Conservation (phyloP, 1,140 invertebrate species). For the Eupristina koningsbergeri region DNA sequence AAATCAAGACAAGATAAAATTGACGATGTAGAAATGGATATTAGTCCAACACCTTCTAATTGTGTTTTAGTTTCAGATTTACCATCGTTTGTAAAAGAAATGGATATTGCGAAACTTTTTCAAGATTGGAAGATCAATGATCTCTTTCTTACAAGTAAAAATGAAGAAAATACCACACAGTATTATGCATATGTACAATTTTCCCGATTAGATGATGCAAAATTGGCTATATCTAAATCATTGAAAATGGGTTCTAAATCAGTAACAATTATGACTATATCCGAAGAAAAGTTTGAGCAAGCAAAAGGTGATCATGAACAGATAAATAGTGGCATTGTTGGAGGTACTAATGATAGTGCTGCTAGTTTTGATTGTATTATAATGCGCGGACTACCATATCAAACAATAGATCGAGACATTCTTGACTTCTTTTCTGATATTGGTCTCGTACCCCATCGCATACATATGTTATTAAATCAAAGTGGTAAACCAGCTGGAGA, state of each 20-base stretch:
- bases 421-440: conserved; percentile 86
- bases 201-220: conserved; percentile 79
- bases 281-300: conserved; percentile 73
- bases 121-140: conserved; percentile 79
- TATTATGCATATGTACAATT: conserved; percentile 84
- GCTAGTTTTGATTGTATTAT: conserved; percentile 78
- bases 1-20: conserved; percentile 64
- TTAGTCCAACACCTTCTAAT: conserved; percentile 70
- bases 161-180: conserved; percentile 75
- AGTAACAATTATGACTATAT: conserved; percentile 73
- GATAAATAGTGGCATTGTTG: conserved; percentile 38
- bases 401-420: conserved; percentile 83
- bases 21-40: conserved; percentile 57
- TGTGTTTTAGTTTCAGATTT: conserved; percentile 81
- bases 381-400: conserved; percentile 83
- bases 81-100: conserved; percentile 83
- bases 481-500: conserved; percentile 83
- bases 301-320: conserved; percentile 71
- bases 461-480: conserved; percentile 83
- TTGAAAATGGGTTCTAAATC: conserved; percentile 75
- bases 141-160: conserved; percentile 79
- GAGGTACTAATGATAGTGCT: neutral
- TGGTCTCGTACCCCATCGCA: conserved; percentile 81
- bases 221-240: conserved; percentile 74
- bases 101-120: conserved; percentile 85